phyloP scores from a whole-genome alignment of 2,113 vertebrate genomes.

The Onychostoma macrolepis region DNA sequence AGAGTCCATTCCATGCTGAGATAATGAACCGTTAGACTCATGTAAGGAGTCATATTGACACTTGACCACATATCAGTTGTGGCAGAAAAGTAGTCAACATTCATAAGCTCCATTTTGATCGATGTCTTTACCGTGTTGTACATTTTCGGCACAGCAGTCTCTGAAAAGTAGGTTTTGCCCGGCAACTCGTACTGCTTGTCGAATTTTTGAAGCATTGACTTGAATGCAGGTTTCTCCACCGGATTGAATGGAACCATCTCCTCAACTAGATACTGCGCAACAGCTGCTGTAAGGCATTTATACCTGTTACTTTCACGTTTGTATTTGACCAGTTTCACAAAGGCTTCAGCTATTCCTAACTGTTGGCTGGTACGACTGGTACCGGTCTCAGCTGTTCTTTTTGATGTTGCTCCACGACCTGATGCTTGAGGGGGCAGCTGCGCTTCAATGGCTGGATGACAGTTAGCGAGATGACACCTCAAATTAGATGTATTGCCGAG shows the following conservation, averaged over 20 bases:
- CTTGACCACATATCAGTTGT: constrained; percentile 25
- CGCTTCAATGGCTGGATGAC: constrained; percentile 20
- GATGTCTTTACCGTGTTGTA: not conserved
- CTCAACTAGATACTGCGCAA: no score
- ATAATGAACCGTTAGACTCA: constrained; percentile 12
- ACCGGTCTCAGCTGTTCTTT: constrained; percentile 2
- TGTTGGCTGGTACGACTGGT: not conserved
- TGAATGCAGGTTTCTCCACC: constrained; percentile 30
- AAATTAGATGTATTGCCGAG: not conserved
- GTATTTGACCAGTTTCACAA: not conserved
- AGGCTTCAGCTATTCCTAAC: constrained; percentile 7
- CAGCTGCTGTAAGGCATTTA: no score
- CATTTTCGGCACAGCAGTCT: not conserved
- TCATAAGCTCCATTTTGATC: not conserved
- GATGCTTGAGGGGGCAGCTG: not conserved
- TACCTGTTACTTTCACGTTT: constrained; percentile 30
- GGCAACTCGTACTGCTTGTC: not conserved
- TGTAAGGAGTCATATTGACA: constrained; percentile 12
- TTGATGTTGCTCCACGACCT: not conserved
- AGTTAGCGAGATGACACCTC: constrained; percentile 22
- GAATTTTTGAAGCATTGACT: constrained; percentile 12
- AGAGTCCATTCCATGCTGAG: constrained; percentile 16
- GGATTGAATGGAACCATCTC: constrained; percentile 33
- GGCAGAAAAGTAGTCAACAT: constrained; percentile 9
- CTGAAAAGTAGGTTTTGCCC: constrained; percentile 9